Evolutionary conservation across 2,797 vertebrate genomes (phyloP), one percentile per base, ranked within the genome.

Genomic region (Aplochiton taeniatus): DNA sequence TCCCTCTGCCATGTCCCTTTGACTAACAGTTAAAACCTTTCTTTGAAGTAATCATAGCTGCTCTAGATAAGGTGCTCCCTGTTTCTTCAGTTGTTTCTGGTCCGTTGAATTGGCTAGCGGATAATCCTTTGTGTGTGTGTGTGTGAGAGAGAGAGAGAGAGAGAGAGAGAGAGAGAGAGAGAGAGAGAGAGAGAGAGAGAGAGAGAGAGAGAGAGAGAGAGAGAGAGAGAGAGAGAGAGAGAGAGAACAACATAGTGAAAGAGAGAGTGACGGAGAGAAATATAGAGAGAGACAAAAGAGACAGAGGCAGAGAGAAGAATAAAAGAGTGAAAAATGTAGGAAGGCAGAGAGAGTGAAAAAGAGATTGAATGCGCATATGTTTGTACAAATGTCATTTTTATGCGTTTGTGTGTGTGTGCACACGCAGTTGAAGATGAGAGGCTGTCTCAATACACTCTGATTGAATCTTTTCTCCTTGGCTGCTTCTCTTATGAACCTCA

Each of bases 381-480:
- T 16, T 53, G 16, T n/a, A 18, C 14, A 10, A 53, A 18, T 8
- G 51, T 53, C n/a, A n/a, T 31, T 8, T 57, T 9, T 14, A 13
- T 43, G 31, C 42, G 54, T 41, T 11, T 42, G 12, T 31, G 19
- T 71, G 54, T 14, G 56, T 51, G 55, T 18, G 31, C 20, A 4
- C 43, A 42, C 42, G 59, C 11, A n/a, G 9, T 6, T 42, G 42
- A 54, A 13, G 17, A 68, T 16, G 65, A 59, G 56, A 20, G 53
- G 57, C 56, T 9, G 4, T 51, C 57, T 66, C 48, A 60, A 59
- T 57, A 59, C 69, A 65, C 51, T 50, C 65, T 65, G 75, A 73
- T 72, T 70, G 75, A 69, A 72, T 76, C 54, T 66, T 45, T 51
- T 45, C 52, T 66, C 46, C 66, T 62, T 54, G 57, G 61, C 55